Percentiles rank a stretch among this genome's conserved stretches.
phyloP scores from a whole-genome alignment of 2,797 vertebrate genomes.

The Fratercula arctica region DNA sequence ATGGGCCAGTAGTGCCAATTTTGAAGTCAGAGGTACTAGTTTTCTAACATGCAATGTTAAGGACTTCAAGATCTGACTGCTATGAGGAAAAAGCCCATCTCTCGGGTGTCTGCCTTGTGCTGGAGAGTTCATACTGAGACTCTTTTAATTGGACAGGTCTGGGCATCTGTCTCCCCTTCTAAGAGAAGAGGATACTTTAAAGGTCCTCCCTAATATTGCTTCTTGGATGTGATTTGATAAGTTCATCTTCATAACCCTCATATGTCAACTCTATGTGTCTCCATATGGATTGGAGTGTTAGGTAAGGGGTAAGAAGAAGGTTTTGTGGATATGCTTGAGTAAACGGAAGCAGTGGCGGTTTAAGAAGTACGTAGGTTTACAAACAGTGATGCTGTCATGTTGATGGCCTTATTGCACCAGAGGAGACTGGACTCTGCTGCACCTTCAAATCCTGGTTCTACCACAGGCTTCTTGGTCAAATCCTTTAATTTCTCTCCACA shows the following conservation, averaged over 20 bases:
- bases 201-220: not conserved
- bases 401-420: not conserved
- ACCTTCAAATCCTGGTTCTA: not conserved
- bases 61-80: not conserved
- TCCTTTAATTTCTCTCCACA: not conserved
- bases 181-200: not conserved
- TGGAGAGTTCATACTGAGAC: not conserved
- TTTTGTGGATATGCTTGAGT: not conserved
- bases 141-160: not conserved
- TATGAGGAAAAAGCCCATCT: not conserved
- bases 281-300: not conserved
- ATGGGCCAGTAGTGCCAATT: not conserved
- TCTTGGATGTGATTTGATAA: not conserved
- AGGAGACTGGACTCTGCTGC: not conserved
- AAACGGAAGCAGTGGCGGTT: not conserved
- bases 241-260: not conserved
- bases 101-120: not conserved
- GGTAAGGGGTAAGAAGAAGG: not conserved
- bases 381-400: accelerated
- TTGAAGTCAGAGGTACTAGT: not conserved
- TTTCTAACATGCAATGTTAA: not conserved
- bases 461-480: not conserved
- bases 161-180: not conserved
- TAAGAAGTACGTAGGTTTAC: not conserved
- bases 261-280: not conserved